Percentiles rank a stretch among this genome's conserved stretches.
phyloP scores from a whole-genome alignment of 2,113 vertebrate species.

The Spheniscus mendiculus region DNA sequence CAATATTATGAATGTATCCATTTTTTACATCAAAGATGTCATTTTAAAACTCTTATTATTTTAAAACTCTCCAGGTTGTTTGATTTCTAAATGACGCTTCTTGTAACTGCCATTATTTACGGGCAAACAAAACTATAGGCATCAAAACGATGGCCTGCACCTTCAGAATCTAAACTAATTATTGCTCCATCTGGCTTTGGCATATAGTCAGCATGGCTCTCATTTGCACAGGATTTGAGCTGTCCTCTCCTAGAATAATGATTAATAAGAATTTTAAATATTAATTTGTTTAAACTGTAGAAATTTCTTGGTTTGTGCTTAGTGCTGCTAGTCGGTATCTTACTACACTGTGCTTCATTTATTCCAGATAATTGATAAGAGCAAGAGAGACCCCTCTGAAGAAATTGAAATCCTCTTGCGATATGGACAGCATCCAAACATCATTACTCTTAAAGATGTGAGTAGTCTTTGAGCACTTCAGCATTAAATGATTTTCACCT shows the following conservation, averaged over 20 bases:
- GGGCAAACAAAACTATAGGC: background rate
- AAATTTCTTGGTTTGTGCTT: background rate
- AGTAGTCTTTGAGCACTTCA: conserved; percentile 55
- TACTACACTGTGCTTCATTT: background rate
- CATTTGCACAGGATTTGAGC: background rate
- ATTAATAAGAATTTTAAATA: background rate
- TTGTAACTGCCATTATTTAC: background rate
- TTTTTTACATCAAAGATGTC: background rate
- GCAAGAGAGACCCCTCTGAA: conserved; percentile 90
- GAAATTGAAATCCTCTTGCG: conserved; percentile 94
- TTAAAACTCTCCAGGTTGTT: background rate
- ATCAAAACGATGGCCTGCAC: background rate
- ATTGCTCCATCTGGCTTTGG: background rate
- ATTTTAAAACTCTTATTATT: background rate
- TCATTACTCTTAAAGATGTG: conserved; percentile 93
- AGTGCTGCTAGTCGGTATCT: background rate
- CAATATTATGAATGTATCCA: background rate
- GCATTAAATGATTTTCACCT: background rate
- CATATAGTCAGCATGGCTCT: background rate
- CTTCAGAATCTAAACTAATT: background rate
- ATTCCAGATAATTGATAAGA: conserved; percentile 89
- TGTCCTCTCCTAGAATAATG: background rate
- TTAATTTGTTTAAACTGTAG: background rate
- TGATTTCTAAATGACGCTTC: background rate
- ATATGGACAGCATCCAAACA: conserved; percentile 95